Evolutionary conservation across 2,888 invertebrate species (phyloP), one percentile per base, ranked within the genome.

Genomic region (Agrenia bidenticulata): DNA sequence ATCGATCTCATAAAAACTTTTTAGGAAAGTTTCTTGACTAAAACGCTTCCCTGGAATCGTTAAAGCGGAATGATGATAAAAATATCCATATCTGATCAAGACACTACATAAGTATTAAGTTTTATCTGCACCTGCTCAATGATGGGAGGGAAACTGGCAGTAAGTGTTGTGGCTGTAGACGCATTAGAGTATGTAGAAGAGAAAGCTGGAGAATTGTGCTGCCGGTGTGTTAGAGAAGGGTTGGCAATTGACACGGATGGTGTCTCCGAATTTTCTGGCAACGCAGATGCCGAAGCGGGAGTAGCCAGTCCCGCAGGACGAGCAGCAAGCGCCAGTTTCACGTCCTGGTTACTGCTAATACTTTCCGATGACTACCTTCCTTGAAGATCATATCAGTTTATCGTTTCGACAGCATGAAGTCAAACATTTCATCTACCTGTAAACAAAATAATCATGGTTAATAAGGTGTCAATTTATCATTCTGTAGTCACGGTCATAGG

Each of bases 311-410:
- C 45, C 45, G 45, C 45, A 45, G 45, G 45, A 45, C 45, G 69
- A 68, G 73, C 72, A 73, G 75, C 73, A 68, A 73, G 67, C 73
- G 75, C 75, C 75, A 75, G 75, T 74, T 75, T 74, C 73, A 72
- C 73, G 69, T 64, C 66, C 70, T 73, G 68, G 63, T 63, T 59
- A 67, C 67, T 53, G 63, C 55, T 50, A 63, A 55, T 54, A 51
- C 42, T 62, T 27, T 21, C 26, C 51, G 51, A 51, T 37, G 60
- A 24, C 45, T 58, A 7, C 42, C 45, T 50, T 9, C 55, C 17
- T 32, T 15, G 37, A 55, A 55, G 32, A 55, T 55, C 27, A 45
- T 45, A 17, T 45, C 45, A 15, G 19, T 4, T 45, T 5, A 45
- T 32, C 53, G 5, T 24, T 21, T 19, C 53, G 19, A n/a, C n/a